Conservation (phyloP, 2,888 invertebrate genomes). For the Hemicrepidius hirtus region DNA sequence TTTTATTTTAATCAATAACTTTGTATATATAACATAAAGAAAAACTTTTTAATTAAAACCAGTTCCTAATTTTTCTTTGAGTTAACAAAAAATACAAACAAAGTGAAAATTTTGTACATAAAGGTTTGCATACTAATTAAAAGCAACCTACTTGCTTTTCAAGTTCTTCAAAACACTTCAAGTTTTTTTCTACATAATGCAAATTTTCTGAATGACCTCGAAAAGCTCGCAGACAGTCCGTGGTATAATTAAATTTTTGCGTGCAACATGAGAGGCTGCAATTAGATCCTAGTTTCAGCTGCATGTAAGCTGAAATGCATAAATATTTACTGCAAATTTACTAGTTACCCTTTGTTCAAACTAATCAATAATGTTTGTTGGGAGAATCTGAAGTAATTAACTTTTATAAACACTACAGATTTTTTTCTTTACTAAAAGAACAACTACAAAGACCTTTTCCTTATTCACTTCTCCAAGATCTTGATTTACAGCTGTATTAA, state of each 20-base stretch:
- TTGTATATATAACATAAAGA: no score
- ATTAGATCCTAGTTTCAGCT: constrained; percentile 17
- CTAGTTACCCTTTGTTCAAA: background rate
- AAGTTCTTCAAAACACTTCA: constrained; percentile 2
- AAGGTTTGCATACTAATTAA: constrained; percentile 23
- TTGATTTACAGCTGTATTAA: background rate
- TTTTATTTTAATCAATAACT: no score
- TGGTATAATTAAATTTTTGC: constrained; percentile 29
- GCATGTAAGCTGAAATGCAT: constrained; percentile 16
- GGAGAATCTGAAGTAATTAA: no score
- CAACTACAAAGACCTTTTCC: no score
- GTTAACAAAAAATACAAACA: no score
- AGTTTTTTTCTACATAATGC: constrained; percentile 11
- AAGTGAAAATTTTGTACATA: background rate
- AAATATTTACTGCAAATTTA: constrained; percentile 16
- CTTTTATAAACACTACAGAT: no score
- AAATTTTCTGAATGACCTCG: constrained; percentile 20
- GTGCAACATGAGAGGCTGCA: constrained; percentile 12
- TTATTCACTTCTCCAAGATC: no score
- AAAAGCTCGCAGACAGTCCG: constrained; percentile 11
- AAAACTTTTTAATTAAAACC: background rate
- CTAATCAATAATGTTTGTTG: no score
- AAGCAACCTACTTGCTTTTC: background rate
- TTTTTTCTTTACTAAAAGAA: no score
- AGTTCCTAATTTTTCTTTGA: background rate